Conservation (phyloP, 2,888 invertebrate genomes). For the Chymomyza fuscimana region DNA sequence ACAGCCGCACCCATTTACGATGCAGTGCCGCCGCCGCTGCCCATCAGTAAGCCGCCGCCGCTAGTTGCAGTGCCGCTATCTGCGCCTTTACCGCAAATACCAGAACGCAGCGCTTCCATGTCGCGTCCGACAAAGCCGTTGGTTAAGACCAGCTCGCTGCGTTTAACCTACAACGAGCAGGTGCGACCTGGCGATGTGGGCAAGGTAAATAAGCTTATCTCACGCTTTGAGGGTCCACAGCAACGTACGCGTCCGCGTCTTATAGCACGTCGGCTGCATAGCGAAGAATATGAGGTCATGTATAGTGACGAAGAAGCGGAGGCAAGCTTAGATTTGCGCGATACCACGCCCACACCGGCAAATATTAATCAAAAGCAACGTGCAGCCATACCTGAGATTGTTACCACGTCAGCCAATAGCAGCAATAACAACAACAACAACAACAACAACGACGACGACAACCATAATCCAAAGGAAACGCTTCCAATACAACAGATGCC, state of each 20-base stretch:
- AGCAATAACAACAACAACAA: conserved; percentile 31
- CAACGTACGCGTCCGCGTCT: conserved; percentile 46
- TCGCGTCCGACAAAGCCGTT: conserved; percentile 69
- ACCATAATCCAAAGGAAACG: background rate
- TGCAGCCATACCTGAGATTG: conserved; percentile 46
- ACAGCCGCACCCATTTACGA: conserved; percentile 47
- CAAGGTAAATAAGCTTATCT: conserved; percentile 78
- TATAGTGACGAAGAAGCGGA: conserved; percentile 50
- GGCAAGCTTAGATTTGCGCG: conserved; percentile 24
- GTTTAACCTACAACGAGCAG: conserved; percentile 76
- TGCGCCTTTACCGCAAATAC: conserved; percentile 39
- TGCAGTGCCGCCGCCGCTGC: conserved; percentile 57
- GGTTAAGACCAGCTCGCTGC: conserved; percentile 76
- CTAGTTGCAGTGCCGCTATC: conserved; percentile 31
- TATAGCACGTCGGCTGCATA: conserved; percentile 46
- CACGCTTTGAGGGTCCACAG: conserved; percentile 68
- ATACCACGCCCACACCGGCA: conserved; percentile 47
- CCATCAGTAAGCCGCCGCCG: conserved; percentile 55
- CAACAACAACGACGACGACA: conserved; percentile 8
- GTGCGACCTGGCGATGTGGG: conserved; percentile 75
- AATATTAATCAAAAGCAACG: conserved; percentile 31
- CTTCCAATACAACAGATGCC: background rate
- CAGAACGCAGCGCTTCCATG: conserved; percentile 69
- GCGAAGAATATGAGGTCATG: conserved; percentile 58
- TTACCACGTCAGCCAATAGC: conserved; percentile 34